Percentiles rank a stretch among this genome's conserved stretches.
Conservation (phyloP, 2,797 vertebrate genomes). For the Sebastes melanostomus region DNA sequence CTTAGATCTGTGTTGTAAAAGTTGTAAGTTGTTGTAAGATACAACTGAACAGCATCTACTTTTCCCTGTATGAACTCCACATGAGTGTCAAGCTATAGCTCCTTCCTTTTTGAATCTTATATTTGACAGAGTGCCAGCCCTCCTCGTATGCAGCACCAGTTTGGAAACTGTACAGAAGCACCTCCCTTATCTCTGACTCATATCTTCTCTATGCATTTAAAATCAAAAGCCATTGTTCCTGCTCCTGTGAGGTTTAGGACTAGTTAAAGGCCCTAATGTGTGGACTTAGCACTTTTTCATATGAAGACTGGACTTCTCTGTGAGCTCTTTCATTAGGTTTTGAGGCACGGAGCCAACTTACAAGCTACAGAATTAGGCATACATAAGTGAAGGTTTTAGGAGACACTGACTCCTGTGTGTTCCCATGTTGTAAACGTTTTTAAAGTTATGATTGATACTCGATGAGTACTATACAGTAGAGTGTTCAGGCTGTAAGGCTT, state of each 20-base stretch:
- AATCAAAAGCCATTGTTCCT: conserved; percentile 40
- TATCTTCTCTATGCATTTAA: conserved; percentile 44
- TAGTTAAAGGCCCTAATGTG: conserved; percentile 22
- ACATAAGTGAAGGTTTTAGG: conserved; percentile 36
- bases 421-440: conserved; percentile 49
- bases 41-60: neutral
- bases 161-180: conserved; percentile 55
- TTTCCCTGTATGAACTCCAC: neutral
- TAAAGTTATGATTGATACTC: conserved; percentile 44
- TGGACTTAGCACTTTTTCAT: conserved; percentile 28
- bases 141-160: conserved; percentile 44
- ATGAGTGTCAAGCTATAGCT: neutral
- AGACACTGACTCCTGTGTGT: conserved; percentile 29
- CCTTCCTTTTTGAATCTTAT: conserved; percentile 48
- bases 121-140: conserved; percentile 60
- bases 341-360: conserved; percentile 36
- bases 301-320: conserved; percentile 31
- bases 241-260: conserved; percentile 17
- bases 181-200: conserved; percentile 52
- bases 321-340: conserved; percentile 57
- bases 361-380: conserved; percentile 42
- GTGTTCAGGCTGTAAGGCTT: neutral
- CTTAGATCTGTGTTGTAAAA: neutral
- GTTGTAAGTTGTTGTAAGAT: neutral
- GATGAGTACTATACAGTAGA: conserved; percentile 10